These are phyloP conservation scores for Xylota segnis DNA, from an alignment of 2,888 invertebrate genomes.

Conservation along the genomic window DNA sequence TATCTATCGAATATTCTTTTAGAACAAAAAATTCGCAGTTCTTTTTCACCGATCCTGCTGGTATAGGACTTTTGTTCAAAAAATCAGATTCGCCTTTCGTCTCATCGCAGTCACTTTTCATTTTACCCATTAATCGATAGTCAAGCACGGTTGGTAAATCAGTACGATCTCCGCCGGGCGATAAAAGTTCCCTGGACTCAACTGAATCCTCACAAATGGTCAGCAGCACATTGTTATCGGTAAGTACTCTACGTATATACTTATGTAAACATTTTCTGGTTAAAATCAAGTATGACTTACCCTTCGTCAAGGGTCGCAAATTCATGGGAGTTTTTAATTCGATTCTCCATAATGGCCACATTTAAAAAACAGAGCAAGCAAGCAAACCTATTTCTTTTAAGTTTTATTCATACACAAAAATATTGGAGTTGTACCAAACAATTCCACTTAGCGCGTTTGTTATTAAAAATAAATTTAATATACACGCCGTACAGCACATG, in stretches of 20 bases:
- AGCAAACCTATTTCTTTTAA: background rate
- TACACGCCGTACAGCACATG: background rate
- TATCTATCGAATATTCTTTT: slow-evolving; percentile 78
- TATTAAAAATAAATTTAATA: background rate
- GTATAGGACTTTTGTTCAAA: background rate
- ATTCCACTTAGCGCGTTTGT: background rate
- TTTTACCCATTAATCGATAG: slow-evolving; percentile 13
- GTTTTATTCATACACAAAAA: background rate
- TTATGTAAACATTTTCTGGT: background rate
- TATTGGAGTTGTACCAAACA: background rate
- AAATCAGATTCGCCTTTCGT: background rate
- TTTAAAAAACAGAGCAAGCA: background rate
- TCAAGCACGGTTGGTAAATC: background rate
- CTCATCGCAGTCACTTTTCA: background rate
- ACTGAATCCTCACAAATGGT: slow-evolving; percentile 81
- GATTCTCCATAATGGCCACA: slow-evolving; percentile 24
- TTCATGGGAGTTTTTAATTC: background rate
- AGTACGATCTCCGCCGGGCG: background rate
- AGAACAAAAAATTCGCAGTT: slow-evolving; percentile 83
- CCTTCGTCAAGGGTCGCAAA: background rate
- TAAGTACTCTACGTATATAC: background rate
- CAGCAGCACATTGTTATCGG: slow-evolving; percentile 76
- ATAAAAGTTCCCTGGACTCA: slow-evolving; percentile 80
- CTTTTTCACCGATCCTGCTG: slow-evolving; percentile 80
- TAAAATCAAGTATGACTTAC: background rate